A percentile compares a stretch with the other conserved stretches of the same genome.
phyloP scores from a whole-genome alignment of 1,140 invertebrate species.

The Drosophila malerkotliana region DNA sequence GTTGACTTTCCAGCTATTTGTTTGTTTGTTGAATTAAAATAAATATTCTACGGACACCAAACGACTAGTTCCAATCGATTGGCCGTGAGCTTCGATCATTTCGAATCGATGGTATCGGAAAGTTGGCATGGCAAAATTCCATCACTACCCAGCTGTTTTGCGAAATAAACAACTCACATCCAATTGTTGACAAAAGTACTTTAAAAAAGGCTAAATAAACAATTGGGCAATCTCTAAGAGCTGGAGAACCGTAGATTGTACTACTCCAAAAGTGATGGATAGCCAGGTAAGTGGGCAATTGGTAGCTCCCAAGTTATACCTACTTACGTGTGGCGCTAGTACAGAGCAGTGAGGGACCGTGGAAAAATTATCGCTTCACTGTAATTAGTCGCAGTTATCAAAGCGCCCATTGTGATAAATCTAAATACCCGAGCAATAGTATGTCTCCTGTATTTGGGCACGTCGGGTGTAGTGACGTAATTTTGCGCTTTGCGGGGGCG shows the following conservation, averaged over 20 bases:
- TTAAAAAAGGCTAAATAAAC: conserved; percentile 42
- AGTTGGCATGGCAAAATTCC: neutral
- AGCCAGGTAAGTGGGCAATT: conserved; percentile 59
- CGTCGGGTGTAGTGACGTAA: conserved; percentile 56
- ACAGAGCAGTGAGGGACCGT: neutral
- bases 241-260: conserved; percentile 51
- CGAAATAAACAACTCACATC: conserved; percentile 22
- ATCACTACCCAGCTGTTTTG: conserved; percentile 31
- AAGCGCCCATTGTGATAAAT: conserved; percentile 65
- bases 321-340: neutral
- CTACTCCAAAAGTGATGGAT: conserved; percentile 63
- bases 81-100: neutral
- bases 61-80: conserved; percentile 2
- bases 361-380: conserved; percentile 46
- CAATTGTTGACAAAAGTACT: conserved; percentile 33
- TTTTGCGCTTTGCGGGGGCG: conserved; percentile 26
- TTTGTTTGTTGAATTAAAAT: conserved; percentile 4
- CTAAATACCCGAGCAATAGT: conserved; percentile 53
- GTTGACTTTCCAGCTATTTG: conserved; percentile 24
- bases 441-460: conserved; percentile 25
- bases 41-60: neutral
- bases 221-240: conserved; percentile 37
- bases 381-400: conserved; percentile 69
- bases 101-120: neutral
- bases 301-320: neutral